Base-by-base conservation (phyloP, 23 tunicate species). In the Halocynthia roretzi region DNA sequence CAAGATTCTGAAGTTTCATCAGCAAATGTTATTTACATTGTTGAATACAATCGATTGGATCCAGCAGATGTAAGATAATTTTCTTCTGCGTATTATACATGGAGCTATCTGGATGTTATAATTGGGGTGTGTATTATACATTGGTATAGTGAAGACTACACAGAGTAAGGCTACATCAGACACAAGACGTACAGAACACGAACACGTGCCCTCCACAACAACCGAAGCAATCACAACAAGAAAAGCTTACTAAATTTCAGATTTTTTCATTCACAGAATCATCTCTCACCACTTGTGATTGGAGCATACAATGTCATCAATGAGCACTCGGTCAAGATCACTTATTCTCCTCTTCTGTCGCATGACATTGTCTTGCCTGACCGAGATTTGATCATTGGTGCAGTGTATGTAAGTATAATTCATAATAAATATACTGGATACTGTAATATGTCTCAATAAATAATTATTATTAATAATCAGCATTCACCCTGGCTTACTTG, bases 401-500 rank as follows among this genome's bases (percentile, higher is more conserved):
- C 87, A 6, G 67, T 83, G 7, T 76, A 70, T 71, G 87, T 83
- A 50, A 76, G 87, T 76, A 51, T 80, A 52, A 48, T 8, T 14
- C 18, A 17, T 67, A 23, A 15, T n/a, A 11, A 18, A 18, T 67
- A 31, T 12, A 23, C 40, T 67, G 44, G 18, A 71, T 2, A 5
- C 76, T 2, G 56, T 71, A 71, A 0, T 56, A 0, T 5, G 56
- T 71, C 51, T 23, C 5, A 44, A 31, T 31, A 31, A 31, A 18
- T 73, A 18, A 15, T 73, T 50, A 50, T 75, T 54, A 8, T 54
- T 75, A 5, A 18, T 67, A n/a, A 53, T 40, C 68, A 83, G 87
- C 87, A 76, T 23, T 55, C 80, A 5, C 87, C 87, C 5, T 83
- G 87, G 87, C 49, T 83, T 14, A 68, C 67, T 22, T 77, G 87